Evolutionary conservation across 2,113 vertebrate genomes (phyloP), one percentile per base, ranked within the genome.

Genomic region (Pachycephala philippinensis): DNA sequence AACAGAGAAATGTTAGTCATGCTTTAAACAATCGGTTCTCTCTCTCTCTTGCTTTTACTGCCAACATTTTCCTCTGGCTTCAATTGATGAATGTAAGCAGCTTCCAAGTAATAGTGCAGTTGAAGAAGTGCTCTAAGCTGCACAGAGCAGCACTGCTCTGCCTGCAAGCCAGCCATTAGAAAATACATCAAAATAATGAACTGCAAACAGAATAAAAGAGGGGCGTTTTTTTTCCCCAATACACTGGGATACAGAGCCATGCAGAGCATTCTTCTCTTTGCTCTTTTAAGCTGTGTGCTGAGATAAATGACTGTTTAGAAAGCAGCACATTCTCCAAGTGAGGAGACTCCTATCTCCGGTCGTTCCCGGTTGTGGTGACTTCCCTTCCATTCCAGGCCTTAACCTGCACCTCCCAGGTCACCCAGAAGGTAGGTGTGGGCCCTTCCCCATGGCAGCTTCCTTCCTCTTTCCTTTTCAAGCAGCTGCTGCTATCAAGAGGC

Each of bases 11-110:
- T 8, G 31, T 95, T 91, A 94, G 84, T 84, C 60, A 93, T 26
- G 89, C 97, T 84, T 86, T 54, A 79, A 94, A 78, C 45, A 68
- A 61, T 66, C 66, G 30, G 30, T 40, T 95, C 37, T 56, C 60
- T 31, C 33, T 44, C 28, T 37, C 35, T 76, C 30, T 65, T n/a
- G 66, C 52, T 93, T 68, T 80, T 47, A 63, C 57, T 94, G 86
- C 63, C 88, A 92, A 31, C 66, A 68, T 45, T 65, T 87, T 92
- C 42, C 69, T 72, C 80, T 63, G 66, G 60, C 54, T 91, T n/a
- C 65, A 78, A 5, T 0, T 42, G 70, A 87, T 72, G 56, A 75
- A 90, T 60, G 47, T 27, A n/a, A 93, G 70, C 56, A 84, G 66
- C 70, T 74, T 75, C 80, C 90, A 84, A 68, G 68, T 23, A 81